Conservation (phyloP, 2,888 invertebrate species). For the Platerodrilus igneus region DNA sequence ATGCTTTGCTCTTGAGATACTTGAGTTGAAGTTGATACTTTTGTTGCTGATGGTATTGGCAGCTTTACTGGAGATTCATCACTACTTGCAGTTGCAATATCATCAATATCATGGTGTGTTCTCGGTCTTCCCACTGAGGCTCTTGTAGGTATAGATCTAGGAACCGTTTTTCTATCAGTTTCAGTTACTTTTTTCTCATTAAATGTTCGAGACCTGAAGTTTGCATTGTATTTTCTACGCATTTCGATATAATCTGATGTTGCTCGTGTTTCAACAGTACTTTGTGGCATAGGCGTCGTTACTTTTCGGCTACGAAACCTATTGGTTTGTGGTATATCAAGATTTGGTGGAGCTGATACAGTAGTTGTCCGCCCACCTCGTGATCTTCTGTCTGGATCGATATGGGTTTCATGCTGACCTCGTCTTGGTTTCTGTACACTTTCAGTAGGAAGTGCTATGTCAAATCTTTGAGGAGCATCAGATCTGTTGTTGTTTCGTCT, state of each 20-base stretch:
- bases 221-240: too few species aligned
- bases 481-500: neutral
- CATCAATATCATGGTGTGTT: slow-evolving; percentile 23
- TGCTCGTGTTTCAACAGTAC: too few species aligned
- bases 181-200: too few species aligned
- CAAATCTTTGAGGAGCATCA: too few species aligned
- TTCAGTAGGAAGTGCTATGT: neutral
- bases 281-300: too few species aligned
- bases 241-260: too few species aligned
- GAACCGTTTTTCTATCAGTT: slow-evolving; percentile 39
- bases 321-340: too few species aligned
- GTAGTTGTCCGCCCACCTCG: slow-evolving; percentile 7
- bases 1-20: slow-evolving; percentile 14
- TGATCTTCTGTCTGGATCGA: slow-evolving; percentile 1
- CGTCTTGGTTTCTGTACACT: neutral
- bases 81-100: slow-evolving; percentile 31
- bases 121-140: slow-evolving; percentile 2
- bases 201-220: too few species aligned
- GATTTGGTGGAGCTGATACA: too few species aligned
- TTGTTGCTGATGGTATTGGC: slow-evolving; percentile 6
- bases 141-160: too few species aligned
- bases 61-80: slow-evolving; percentile 35
- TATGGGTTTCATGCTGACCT: too few species aligned
- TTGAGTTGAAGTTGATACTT: slow-evolving; percentile 6
- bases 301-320: too few species aligned